Evolutionary conservation across 2,113 vertebrate species (phyloP).

Genomic region (Salminus brasiliensis): DNA sequence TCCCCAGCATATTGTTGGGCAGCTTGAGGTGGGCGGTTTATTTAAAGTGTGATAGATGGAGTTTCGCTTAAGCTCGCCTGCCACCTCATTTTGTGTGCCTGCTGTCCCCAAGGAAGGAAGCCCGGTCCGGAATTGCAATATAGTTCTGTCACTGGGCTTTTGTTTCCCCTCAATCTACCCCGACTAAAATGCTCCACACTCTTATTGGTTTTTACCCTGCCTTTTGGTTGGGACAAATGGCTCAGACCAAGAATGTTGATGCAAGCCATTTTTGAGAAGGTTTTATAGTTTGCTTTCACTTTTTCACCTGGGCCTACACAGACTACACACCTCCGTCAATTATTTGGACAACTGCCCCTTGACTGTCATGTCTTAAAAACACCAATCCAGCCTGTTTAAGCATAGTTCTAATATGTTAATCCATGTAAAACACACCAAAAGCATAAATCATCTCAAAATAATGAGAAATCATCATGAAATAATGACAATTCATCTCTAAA

Average conservation of each 20-base stretch:
- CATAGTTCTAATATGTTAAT: no score
- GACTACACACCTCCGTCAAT: no score
- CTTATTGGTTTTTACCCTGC: conserved; percentile 49
- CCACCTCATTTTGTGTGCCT: conserved; percentile 58
- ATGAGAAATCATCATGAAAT: no score
- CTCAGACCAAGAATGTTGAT: not conserved
- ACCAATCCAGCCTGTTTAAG: no score
- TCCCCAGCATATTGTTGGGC: conserved; percentile 55
- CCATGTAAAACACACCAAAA: no score
- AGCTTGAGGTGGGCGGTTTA: conserved; percentile 65
- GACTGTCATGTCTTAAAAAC: no score
- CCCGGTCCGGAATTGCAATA: conserved; percentile 56
- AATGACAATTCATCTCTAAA: no score
- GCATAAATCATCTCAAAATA: no score
- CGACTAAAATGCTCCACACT: conserved; percentile 32
- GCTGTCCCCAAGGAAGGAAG: conserved; percentile 55
- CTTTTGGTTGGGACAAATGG: conserved; percentile 25
- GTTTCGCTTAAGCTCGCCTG: conserved; percentile 64
- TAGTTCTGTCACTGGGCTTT: conserved; percentile 63
- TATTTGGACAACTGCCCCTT: no score
- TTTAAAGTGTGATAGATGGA: conserved; percentile 78
- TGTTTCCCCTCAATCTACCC: conserved; percentile 63
- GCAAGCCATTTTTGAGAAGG: not conserved
- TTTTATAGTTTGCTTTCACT: not conserved
- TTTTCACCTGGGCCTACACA: not conserved